Percentiles rank a stretch among this genome's conserved stretches.
phyloP scores from a whole-genome alignment of 2,113 vertebrate genomes.

The Dryoscopus gambensis region DNA sequence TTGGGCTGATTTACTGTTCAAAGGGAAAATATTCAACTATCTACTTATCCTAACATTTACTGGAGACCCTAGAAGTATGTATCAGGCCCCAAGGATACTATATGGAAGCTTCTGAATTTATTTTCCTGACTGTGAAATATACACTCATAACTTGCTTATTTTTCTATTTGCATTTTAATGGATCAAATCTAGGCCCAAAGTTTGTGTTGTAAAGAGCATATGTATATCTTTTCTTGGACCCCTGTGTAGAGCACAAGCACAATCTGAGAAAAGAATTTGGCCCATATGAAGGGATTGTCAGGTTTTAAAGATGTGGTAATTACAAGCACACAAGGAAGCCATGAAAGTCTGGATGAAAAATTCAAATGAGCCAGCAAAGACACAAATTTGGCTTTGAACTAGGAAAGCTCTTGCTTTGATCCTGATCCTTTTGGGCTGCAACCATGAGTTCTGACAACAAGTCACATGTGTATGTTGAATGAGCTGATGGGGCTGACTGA shows the following conservation, averaged over 20 bases:
- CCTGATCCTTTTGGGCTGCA: constrained; percentile 62
- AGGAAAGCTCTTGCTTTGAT: constrained; percentile 62
- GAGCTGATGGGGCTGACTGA: background rate
- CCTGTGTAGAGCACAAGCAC: constrained; percentile 10
- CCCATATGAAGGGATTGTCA: constrained; percentile 59
- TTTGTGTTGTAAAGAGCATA: constrained; percentile 41
- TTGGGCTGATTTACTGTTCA: constrained; percentile 45
- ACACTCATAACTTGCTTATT: background rate
- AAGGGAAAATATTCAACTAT: constrained; percentile 9
- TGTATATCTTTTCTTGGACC: constrained; percentile 55
- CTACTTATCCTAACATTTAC: background rate
- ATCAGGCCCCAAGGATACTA: background rate
- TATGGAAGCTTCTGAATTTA: background rate
- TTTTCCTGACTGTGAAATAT: background rate
- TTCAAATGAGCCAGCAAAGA: constrained; percentile 64
- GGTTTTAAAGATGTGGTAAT: constrained; percentile 67
- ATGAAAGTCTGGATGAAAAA: constrained; percentile 60
- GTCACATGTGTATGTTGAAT: constrained; percentile 40
- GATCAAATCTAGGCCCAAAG: constrained; percentile 45
- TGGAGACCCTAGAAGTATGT: background rate
- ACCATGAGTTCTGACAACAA: constrained; percentile 57
- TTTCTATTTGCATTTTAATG: constrained; percentile 23
- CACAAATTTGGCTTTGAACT: constrained; percentile 69
- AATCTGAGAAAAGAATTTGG: constrained; percentile 54
- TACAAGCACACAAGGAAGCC: constrained; percentile 60